phyloP scores from a whole-genome alignment of 64 coral and sea anemone species.

The Astreopora myriophthalma region DNA sequence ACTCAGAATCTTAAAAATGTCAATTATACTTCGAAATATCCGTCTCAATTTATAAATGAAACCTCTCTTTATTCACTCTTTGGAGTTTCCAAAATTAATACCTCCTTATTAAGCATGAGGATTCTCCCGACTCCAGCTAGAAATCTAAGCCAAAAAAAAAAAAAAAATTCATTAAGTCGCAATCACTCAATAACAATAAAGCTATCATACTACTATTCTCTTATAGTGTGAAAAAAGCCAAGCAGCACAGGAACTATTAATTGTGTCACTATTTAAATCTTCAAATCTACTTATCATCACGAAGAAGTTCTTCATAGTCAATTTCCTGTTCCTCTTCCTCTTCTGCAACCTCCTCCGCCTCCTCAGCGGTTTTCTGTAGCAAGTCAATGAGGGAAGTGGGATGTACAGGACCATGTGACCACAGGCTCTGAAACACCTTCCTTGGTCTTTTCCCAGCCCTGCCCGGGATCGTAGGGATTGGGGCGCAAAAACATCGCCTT shows the following conservation, averaged over 20 bases:
- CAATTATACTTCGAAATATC: too few species aligned
- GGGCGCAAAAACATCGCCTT: constrained; percentile 35
- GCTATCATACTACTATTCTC: neutral
- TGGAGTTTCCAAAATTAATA: too few species aligned
- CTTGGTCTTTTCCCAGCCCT: constrained; percentile 54
- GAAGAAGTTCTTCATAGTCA: constrained; percentile 26
- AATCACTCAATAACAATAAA: too few species aligned
- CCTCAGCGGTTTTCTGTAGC: neutral
- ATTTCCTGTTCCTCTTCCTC: constrained; percentile 20
- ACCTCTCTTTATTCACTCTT: neutral
- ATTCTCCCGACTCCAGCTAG: too few species aligned
- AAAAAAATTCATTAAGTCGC: too few species aligned
- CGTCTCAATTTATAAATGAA: neutral
- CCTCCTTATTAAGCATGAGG: too few species aligned
- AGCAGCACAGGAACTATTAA: neutral
- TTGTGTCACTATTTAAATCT: neutral
- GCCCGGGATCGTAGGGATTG: constrained; percentile 41
- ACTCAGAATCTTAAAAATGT: too few species aligned
- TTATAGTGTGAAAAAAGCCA: neutral
- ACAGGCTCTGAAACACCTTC: constrained; percentile 31
- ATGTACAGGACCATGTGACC: constrained; percentile 33
- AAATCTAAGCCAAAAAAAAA: too few species aligned
- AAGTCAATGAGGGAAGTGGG: constrained; percentile 47
- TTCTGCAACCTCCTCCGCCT: constrained; percentile 2
- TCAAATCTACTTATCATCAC: constrained; percentile 1